A percentile compares a stretch with the other conserved stretches of the same genome.
phyloP scores from a whole-genome alignment of 2,797 vertebrate genomes.

The Spinus pinus region DNA sequence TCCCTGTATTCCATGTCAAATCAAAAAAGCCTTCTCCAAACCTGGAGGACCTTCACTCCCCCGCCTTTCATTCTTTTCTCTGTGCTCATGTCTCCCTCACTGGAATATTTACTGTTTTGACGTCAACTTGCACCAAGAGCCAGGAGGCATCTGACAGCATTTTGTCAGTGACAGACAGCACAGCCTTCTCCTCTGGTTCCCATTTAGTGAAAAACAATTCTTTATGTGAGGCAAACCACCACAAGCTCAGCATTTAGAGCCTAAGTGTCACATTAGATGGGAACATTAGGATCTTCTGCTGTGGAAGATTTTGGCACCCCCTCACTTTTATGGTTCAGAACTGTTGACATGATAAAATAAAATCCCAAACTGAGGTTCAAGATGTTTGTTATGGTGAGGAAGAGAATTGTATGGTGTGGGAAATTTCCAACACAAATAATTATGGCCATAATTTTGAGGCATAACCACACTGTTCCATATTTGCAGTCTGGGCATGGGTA shows the following conservation, averaged over 20 bases:
- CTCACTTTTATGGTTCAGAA: background rate
- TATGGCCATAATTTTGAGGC: background rate
- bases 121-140: background rate
- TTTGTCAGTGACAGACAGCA: background rate
- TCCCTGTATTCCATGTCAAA: background rate
- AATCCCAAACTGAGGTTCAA: background rate
- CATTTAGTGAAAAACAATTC: background rate
- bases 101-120: background rate
- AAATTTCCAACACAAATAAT: constrained; percentile 10
- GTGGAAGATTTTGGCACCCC: background rate
- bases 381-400: background rate
- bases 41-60: background rate
- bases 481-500: background rate
- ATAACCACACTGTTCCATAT: background rate
- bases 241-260: background rate
- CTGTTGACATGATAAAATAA: constrained; percentile 34
- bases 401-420: background rate
- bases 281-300: constrained; percentile 9
- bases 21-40: background rate
- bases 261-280: background rate
- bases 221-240: background rate
- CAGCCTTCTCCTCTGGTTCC: background rate
- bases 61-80: background rate
- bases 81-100: background rate
- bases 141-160: background rate